Evolutionary conservation across 2,888 invertebrate species (phyloP).

Genomic region (Agrochola litura): DNA sequence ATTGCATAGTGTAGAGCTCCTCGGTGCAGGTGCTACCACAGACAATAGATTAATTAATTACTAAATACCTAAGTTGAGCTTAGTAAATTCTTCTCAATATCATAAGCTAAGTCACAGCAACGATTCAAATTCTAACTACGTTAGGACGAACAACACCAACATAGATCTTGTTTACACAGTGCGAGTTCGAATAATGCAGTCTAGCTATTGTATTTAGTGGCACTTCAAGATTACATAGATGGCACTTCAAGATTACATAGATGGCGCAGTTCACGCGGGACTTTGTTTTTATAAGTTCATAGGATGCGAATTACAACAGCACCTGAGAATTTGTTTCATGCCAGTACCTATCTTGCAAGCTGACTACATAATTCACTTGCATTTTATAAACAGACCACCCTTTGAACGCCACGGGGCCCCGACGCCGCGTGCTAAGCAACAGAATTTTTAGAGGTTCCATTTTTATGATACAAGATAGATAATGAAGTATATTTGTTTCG

Average conservation of each 20-base stretch:
- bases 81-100: conserved; percentile 57
- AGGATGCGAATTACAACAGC: background rate
- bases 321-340: background rate
- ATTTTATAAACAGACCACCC: conserved; percentile 13
- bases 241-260: background rate
- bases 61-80: conserved; percentile 59
- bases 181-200: conserved; percentile 10
- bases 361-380: conserved; percentile 12
- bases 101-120: conserved; percentile 60
- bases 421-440: background rate
- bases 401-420: conserved; percentile 23
- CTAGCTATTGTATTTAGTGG: background rate
- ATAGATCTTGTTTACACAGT: conserved; percentile 28
- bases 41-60: conserved; percentile 21
- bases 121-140: conserved; percentile 59
- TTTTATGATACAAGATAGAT: background rate
- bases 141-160: conserved; percentile 65
- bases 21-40: conserved; percentile 31
- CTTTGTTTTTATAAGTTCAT: background rate
- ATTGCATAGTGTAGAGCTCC: conserved; percentile 14
- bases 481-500: background rate
- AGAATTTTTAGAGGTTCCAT: background rate
- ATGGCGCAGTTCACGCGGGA: background rate
- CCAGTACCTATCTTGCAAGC: background rate
- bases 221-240: background rate